These are phyloP conservation scores for Crocallis elinguaria DNA, from an alignment of 2,888 invertebrate genomes.

Conservation along the genomic window DNA sequence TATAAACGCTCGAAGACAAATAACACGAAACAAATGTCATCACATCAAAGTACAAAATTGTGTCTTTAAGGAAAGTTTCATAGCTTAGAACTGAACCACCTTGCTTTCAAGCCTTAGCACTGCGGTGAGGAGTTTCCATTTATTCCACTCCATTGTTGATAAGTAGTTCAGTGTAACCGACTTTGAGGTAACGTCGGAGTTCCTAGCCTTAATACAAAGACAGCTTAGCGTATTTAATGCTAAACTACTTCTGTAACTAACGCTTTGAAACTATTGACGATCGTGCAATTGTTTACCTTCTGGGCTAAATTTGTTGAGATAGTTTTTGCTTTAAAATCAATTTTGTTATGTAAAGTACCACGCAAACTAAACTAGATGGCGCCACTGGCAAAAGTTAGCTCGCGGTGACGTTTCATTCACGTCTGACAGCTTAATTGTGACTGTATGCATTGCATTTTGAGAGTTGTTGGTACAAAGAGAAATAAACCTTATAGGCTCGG, in stretches of 20 bases:
- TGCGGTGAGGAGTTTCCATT: conserved; percentile 37
- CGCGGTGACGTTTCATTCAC: too few relatives aligned
- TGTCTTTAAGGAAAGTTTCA: neutral
- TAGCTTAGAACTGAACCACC: conserved; percentile 9
- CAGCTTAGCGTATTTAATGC: conserved; percentile 48
- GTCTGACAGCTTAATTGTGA: too few relatives aligned
- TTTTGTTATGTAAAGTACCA: too few relatives aligned
- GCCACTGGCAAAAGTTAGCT: too few relatives aligned
- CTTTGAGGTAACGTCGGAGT: conserved; percentile 46
- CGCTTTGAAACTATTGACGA: conserved; percentile 30
- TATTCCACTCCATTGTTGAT: conserved; percentile 26
- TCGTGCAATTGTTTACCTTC: conserved; percentile 9
- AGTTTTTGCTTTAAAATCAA: too few relatives aligned
- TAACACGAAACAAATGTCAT: neutral
- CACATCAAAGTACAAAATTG: too few relatives aligned
- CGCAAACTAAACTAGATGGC: too few relatives aligned
- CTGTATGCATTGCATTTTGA: too few relatives aligned
- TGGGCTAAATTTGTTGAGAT: conserved; percentile 10
- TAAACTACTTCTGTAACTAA: conserved; percentile 35
- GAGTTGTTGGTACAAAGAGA: too few relatives aligned
- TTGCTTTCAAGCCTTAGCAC: conserved; percentile 28
- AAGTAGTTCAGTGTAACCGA: conserved; percentile 31
- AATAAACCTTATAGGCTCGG: too few relatives aligned
- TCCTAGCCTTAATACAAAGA: conserved; percentile 47
- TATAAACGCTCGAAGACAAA: too few relatives aligned